Evolutionary conservation across 2,113 vertebrate genomes (phyloP), one percentile per base, ranked within the genome.

Genomic region (Ornithorhynchus anatinus): DNA sequence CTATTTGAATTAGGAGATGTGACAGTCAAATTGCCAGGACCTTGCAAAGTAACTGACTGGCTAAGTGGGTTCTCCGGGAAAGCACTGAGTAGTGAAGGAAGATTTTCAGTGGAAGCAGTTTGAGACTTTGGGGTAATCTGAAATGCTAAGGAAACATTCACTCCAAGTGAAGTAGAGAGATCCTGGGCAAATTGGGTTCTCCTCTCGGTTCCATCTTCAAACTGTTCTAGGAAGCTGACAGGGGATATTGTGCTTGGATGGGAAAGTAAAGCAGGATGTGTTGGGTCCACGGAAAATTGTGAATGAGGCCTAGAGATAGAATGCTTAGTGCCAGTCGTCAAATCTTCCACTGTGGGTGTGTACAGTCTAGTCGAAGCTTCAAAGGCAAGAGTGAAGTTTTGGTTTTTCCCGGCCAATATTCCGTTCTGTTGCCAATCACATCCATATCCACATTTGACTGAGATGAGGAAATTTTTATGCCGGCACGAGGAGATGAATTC

Each of bases 1-100:
- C 69, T 47, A 59, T 60, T 75, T 84, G 75, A 67, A 32, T 57
- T n/a, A 68, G 79, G 77, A 48, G 64, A 58, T 50, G 44, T 58
- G 81, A 80, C 17, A 75, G 66, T 63, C 61, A 76, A 59, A 79
- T 52, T 82, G 63, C 29, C 43, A 56, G 75, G 56, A 58, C 25
- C 58, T 43, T 82, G 79, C 82, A 87, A 88, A 78, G 68, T 48
- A 69, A 54, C 1, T 0, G 45, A 66, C 25, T 58, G 37, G 72
- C 66, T 69, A 69, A 1, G 5, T 0, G 20, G 69, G 57, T 62
- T 56, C 58, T 60, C 60, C 22, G 59, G 42, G 50, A 76, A 67
- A 14, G 35, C 25, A 70, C 72, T 19, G 38, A 53, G 57, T 19
- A 70, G 54, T 15, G 69, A 23, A 53, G 68, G 16, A 38, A 69